Conservation (phyloP, 1,140 invertebrate genomes). For the Tetragnatha versicolor region DNA sequence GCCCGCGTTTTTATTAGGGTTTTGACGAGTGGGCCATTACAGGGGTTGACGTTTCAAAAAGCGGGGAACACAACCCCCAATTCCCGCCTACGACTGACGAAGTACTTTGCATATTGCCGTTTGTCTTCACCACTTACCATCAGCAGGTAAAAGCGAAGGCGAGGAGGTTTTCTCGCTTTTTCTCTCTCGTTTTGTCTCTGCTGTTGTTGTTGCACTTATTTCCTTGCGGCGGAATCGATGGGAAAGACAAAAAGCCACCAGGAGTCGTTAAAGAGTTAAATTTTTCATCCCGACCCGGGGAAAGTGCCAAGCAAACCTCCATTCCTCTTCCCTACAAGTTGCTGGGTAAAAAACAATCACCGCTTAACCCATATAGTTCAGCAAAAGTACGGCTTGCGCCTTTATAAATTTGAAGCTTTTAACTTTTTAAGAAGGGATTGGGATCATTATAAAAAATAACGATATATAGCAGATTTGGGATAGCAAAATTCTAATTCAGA, state of each 20-base stretch:
- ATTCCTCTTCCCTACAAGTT: too few species aligned
- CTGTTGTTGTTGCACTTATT: neutral
- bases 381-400: too few species aligned
- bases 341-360: too few species aligned
- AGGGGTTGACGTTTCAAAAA: conserved; percentile 37
- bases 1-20: conserved; percentile 39
- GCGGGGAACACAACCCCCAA: conserved; percentile 32
- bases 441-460: too few species aligned
- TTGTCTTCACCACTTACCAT: conserved; percentile 47
- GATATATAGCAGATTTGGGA: too few species aligned
- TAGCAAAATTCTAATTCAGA: too few species aligned
- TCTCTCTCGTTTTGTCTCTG: neutral
- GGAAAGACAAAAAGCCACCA: neutral
- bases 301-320: too few species aligned
- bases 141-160: conserved; percentile 50
- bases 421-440: too few species aligned
- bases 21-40: conserved; percentile 48
- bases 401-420: too few species aligned
- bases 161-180: neutral
- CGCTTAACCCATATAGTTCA: too few species aligned
- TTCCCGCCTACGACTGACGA: conserved; percentile 33
- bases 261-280: too few species aligned
- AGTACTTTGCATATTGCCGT: conserved; percentile 53
- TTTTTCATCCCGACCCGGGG: too few species aligned
- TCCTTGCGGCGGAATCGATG: neutral